Conservation (phyloP, 2,888 invertebrate genomes). For the Ceratothoa steindachneri region DNA sequence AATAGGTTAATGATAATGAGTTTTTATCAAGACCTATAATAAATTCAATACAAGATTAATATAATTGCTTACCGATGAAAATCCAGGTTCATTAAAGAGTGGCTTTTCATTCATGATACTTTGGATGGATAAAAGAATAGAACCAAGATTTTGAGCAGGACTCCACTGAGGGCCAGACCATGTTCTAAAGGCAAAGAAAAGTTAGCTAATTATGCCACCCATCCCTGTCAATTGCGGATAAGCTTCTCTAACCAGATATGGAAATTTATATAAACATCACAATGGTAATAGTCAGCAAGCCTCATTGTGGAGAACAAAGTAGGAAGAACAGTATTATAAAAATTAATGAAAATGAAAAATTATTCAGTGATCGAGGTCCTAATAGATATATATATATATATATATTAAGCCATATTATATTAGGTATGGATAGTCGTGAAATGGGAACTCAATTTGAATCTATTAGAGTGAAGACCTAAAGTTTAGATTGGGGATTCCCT, state of each 20-base stretch:
- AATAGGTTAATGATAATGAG: too few species aligned
- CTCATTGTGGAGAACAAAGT: neutral
- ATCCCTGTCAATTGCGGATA: neutral
- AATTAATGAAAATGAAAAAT: too few species aligned
- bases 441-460: too few species aligned
- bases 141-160: constrained; percentile 58
- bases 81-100: constrained; percentile 64
- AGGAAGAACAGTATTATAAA: too few species aligned
- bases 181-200: constrained; percentile 55
- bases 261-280: neutral
- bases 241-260: neutral
- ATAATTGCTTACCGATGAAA: constrained; percentile 56
- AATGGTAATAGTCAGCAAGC: neutral
- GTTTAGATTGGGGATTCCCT: too few species aligned
- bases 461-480: too few species aligned
- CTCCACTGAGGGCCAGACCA: constrained; percentile 62
- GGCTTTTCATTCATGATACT: constrained; percentile 62
- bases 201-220: neutral
- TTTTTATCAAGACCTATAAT: too few species aligned
- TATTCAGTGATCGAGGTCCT: too few species aligned
- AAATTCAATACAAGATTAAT: constrained; percentile 50
- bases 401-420: too few species aligned
- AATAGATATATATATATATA: too few species aligned
- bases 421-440: too few species aligned
- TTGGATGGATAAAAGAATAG: constrained; percentile 60